Evolutionary conservation across 1,140 invertebrate genomes (phyloP), one percentile per base, ranked within the genome.

Genomic region (Drosophila arizonae): DNA sequence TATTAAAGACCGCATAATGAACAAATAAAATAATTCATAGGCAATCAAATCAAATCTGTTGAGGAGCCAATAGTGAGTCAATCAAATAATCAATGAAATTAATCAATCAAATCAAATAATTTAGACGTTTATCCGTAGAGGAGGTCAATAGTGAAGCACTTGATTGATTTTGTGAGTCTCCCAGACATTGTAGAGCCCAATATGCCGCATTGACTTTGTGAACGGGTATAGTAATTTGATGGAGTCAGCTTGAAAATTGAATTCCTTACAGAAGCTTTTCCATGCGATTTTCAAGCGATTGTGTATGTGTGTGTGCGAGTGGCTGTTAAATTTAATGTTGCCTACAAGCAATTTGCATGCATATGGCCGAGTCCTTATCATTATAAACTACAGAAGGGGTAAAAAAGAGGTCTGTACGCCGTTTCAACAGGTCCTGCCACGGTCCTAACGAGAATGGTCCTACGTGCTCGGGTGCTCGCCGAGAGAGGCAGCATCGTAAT

Each of bases 341-440:
- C 48, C 65, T 69, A 77, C 75, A 64, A 77, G 75, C 75, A 74
- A 77, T 77, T 77, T 77, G 60, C 64, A 64, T 77, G 66, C 72
- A 72, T 65, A 50, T 65, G 72, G 72, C 46, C 55, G 65, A 58
- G 45, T 69, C 65, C 66, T 77, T 71, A 70, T 75, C 65, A 75
- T 71, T 65, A 77, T 75, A 75, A 77, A 62, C 56, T 66, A 48
- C 65, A 70, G 46, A 33, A 61, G 43, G 39, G 36, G 45, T 30
- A 28, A 52, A 69, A 74, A 21, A n/a, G 64, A 45, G 63, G 60
- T 65, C 65, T 50, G 55, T 61, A 9, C 41, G 64, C 54, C 60
- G n/a, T 69, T 63, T 46, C 6, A 11, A 39, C 36, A 39, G 10
- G 10, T 11, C 43, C 8, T 26, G 28, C 10, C 55, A 15, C 21